These are phyloP conservation scores for Larimichthys crocea DNA, from an alignment of 2,113 vertebrate genomes.

Conservation along the genomic window DNA sequence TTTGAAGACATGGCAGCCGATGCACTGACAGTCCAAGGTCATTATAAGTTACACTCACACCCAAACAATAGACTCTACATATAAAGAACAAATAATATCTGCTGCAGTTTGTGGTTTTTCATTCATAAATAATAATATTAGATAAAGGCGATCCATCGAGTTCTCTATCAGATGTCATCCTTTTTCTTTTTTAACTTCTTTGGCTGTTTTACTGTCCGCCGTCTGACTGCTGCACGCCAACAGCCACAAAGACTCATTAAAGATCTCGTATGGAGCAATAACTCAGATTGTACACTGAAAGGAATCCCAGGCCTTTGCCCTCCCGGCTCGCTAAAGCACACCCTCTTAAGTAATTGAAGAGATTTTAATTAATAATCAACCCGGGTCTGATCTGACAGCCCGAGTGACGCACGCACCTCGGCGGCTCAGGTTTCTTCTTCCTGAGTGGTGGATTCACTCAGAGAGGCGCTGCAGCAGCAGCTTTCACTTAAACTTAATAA, in stretches of 20 bases:
- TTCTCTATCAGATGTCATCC: neutral
- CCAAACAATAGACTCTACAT: slow-evolving; percentile 7
- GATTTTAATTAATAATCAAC: slow-evolving; percentile 74
- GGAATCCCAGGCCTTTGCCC: slow-evolving; percentile 38
- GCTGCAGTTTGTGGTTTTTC: slow-evolving; percentile 42
- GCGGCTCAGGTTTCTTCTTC: slow-evolving; percentile 46
- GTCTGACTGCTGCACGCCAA: neutral
- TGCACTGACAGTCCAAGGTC: neutral
- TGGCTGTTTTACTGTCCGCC: slow-evolving; percentile 11
- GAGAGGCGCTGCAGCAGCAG: neutral
- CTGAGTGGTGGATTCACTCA: neutral
- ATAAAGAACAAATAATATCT: slow-evolving; percentile 17
- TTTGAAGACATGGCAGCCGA: neutral
- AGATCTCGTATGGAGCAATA: neutral
- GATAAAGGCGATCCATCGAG: slow-evolving; percentile 19
- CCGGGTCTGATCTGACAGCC: slow-evolving; percentile 32
- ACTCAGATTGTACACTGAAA: slow-evolving; percentile 2
- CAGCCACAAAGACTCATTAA: neutral
- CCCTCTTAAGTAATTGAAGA: slow-evolving; percentile 57
- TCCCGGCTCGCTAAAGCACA: slow-evolving; percentile 13
- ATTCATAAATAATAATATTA: slow-evolving; percentile 62
- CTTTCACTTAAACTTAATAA: neutral
- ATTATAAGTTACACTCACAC: slow-evolving; percentile 52
- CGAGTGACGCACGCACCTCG: neutral
- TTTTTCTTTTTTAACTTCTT: slow-evolving; percentile 2